Base-by-base conservation (phyloP, 2,888 invertebrate species). In the Dryocosmus kuriphilus region DNA sequence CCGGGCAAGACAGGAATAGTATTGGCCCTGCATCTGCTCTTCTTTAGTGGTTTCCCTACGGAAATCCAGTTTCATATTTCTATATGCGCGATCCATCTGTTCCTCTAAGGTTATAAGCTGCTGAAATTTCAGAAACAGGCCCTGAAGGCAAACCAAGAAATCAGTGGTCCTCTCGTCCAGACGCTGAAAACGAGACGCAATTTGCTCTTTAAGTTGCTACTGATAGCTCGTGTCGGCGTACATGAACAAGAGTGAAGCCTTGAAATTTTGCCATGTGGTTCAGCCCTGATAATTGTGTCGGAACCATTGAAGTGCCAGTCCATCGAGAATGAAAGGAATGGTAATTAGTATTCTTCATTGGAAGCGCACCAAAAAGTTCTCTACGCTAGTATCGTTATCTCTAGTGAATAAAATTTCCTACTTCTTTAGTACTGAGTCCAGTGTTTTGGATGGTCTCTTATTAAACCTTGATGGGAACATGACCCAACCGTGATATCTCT, bases 41-140 rank as follows among this genome's bases (percentile, higher is more conserved):
- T 32, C 62, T 62, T n/a, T n/a, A n/a, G n/a, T n/a, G n/a, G n/a
- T n/a, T n/a, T n/a, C n/a, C n/a, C n/a, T 1, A 11, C 57, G 46
- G 41, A 80, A 63, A 38, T 80, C 78, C 1, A 76, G 76, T 14
- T 61, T 41, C 35, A 80, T 65, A 57, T 80, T 80, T 38, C 75
- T 60, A 60, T 67, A 77, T 1, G 74, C 60, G 22, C 76, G 16
- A 51, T 80, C 77, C 1, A 80, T 55, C 67, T 80, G 77, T 16
- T 76, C 75, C 9, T 6, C 3, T 1, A 77, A 51, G 1, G 73
- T 55, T 16, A 11, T 7, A 5, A 74, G 63, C 1, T 41, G 11
- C 35, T 75, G 35, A 1, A 77, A 75, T 41, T 63, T 60, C 2
- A 16, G 6, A 22, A 63, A 79, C 6, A 80, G 41, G 8, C 51